phyloP scores from a whole-genome alignment of 2,113 vertebrate species.

The Stigmatopora argus region DNA sequence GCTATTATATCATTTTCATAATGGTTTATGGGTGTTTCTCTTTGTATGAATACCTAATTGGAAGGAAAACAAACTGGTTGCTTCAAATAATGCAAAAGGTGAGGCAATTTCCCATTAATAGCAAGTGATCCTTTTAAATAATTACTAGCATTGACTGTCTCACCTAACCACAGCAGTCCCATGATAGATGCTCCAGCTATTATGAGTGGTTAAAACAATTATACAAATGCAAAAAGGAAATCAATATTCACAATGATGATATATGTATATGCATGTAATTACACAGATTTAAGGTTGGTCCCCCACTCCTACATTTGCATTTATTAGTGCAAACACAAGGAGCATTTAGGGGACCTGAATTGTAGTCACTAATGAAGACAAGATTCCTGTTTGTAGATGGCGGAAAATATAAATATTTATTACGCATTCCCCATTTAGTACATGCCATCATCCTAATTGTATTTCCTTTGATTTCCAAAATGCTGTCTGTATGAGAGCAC shows the following conservation, averaged over 20 bases:
- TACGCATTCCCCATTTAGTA: slow-evolving; percentile 8
- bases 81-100: slow-evolving; percentile 63
- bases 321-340: slow-evolving; percentile 17
- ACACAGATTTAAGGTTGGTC: slow-evolving; percentile 21
- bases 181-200: slow-evolving; percentile 39
- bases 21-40: slow-evolving; percentile 55
- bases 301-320: slow-evolving; percentile 22
- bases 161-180: slow-evolving; percentile 10
- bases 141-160: slow-evolving; percentile 44
- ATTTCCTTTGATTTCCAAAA: slow-evolving; percentile 31
- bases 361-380: slow-evolving; percentile 25
- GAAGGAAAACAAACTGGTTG: slow-evolving; percentile 63
- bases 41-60: slow-evolving; percentile 57
- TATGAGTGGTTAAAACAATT: slow-evolving; percentile 26
- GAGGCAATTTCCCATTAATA: slow-evolving; percentile 54
- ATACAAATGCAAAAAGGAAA: slow-evolving; percentile 27
- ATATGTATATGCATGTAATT: slow-evolving; percentile 16
- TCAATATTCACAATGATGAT: slow-evolving; percentile 25
- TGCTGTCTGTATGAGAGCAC: slow-evolving; percentile 6
- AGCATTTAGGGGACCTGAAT: slow-evolving; percentile 14
- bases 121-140: slow-evolving; percentile 58
- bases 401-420: slow-evolving; percentile 37
- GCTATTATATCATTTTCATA: slow-evolving; percentile 41
- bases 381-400: slow-evolving; percentile 13
- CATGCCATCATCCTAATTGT: slow-evolving; percentile 4